These are phyloP conservation scores for Erebia ligea DNA, from an alignment of 2,888 invertebrate genomes.

Conservation along the genomic window DNA sequence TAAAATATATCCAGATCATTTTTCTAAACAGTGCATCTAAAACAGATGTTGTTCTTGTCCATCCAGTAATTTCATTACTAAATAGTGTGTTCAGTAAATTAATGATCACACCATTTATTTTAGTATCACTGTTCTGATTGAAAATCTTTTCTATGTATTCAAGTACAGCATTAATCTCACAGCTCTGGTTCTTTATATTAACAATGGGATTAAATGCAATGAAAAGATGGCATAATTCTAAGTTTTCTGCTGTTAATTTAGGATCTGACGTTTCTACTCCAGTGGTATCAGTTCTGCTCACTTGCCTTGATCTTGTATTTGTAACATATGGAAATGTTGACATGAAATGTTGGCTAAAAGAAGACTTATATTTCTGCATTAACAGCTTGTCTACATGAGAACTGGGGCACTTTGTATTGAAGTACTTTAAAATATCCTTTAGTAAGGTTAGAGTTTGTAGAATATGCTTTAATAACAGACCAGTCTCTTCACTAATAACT, in stretches of 20 bases:
- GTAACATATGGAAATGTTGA: slow-evolving; percentile 83
- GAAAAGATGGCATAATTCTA: slow-evolving; percentile 72
- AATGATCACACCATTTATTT: slow-evolving; percentile 56
- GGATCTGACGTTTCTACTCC: slow-evolving; percentile 63
- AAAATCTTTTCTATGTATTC: slow-evolving; percentile 80
- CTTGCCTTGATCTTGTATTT: slow-evolving; percentile 62
- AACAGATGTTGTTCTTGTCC: slow-evolving; percentile 62
- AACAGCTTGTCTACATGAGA: slow-evolving; percentile 77
- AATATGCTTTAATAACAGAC: slow-evolving; percentile 84
- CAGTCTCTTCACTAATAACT: slow-evolving; percentile 85
- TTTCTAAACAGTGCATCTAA: slow-evolving; percentile 66
- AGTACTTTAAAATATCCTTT: slow-evolving; percentile 72
- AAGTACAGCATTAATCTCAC: slow-evolving; percentile 66
- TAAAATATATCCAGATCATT: slow-evolving; percentile 68
- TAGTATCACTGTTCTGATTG: slow-evolving; percentile 54
- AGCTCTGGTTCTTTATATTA: slow-evolving; percentile 62
- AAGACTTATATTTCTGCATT: slow-evolving; percentile 75
- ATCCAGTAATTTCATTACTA: slow-evolving; percentile 61
- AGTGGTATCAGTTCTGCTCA: slow-evolving; percentile 46
- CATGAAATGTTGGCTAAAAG: slow-evolving; percentile 83
- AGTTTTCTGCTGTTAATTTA: slow-evolving; percentile 65
- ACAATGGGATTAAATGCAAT: slow-evolving; percentile 73
- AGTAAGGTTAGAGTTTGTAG: slow-evolving; percentile 85
- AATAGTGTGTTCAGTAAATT: slow-evolving; percentile 66
- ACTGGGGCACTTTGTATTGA: slow-evolving; percentile 60